These are phyloP conservation scores for Sylvia atricapilla DNA, from an alignment of 2,113 vertebrate genomes.

Conservation along the genomic window DNA sequence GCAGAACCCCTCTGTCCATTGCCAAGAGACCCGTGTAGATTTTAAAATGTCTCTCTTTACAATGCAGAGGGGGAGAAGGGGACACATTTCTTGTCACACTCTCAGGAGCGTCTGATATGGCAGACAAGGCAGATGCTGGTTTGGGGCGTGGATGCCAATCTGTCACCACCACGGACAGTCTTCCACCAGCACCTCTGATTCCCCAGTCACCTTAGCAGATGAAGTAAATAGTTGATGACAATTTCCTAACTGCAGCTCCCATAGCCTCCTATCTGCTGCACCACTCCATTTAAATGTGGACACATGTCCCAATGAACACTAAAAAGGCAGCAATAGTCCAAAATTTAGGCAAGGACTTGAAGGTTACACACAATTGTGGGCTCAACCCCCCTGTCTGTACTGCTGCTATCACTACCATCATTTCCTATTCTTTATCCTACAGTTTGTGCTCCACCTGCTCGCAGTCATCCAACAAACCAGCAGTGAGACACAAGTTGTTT, in stretches of 20 bases:
- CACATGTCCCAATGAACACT: background rate
- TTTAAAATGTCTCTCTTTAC: slow-evolving; percentile 11
- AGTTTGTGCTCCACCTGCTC: background rate
- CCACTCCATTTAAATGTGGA: background rate
- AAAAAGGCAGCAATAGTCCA: background rate
- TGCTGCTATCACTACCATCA: background rate
- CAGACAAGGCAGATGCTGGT: background rate
- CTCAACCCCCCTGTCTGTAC: background rate
- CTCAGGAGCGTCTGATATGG: background rate
- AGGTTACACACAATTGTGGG: background rate
- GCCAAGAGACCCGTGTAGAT: slow-evolving; percentile 9
- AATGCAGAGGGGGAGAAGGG: background rate
- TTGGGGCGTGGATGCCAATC: background rate
- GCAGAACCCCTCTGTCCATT: slow-evolving; percentile 1
- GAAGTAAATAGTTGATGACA: background rate
- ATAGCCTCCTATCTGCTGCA: background rate
- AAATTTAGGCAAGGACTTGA: background rate
- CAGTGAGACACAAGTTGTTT: background rate
- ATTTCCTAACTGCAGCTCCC: background rate
- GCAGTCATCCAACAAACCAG: background rate
- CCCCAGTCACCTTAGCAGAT: background rate
- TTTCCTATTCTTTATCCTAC: background rate
- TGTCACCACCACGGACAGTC: background rate
- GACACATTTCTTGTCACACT: background rate
- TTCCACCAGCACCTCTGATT: background rate